Conservation (phyloP, 2,797 vertebrate genomes). For the Ctenochaetus hawaiiensis region DNA sequence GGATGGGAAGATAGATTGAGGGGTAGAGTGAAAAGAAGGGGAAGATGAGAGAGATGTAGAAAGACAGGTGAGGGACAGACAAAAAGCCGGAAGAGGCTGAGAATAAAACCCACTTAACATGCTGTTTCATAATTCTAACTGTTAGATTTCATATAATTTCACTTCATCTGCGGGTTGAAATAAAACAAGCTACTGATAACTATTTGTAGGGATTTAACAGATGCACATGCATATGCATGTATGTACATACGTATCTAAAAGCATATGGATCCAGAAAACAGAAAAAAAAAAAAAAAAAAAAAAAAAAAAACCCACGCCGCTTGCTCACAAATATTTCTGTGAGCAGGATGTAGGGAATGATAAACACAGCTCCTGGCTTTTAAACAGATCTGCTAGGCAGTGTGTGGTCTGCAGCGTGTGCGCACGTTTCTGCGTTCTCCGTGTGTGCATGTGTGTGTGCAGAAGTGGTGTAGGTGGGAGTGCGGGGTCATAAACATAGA, state of each 20-base stretch:
- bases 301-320: slow-evolving; percentile 56
- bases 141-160: not conserved
- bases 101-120: slow-evolving; percentile 58
- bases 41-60: slow-evolving; percentile 48
- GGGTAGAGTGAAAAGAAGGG: slow-evolving; percentile 31
- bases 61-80: slow-evolving; percentile 60
- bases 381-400: slow-evolving; percentile 86
- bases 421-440: slow-evolving; percentile 20
- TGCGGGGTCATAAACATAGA: slow-evolving; percentile 75
- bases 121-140: slow-evolving; percentile 21
- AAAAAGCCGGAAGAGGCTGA: slow-evolving; percentile 68
- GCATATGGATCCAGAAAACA: slow-evolving; percentile 51
- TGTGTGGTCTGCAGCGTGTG: slow-evolving; percentile 84
- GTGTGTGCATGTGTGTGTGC: slow-evolving; percentile 31
- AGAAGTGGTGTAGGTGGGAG: slow-evolving; percentile 63
- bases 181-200: not conserved
- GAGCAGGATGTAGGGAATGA: slow-evolving; percentile 86
- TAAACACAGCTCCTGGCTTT: slow-evolving; percentile 89
- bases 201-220: not conserved
- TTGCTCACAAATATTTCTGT: slow-evolving; percentile 84
- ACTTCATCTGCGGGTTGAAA: not conserved
- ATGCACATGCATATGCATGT: slow-evolving; percentile 14
- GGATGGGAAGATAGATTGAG: slow-evolving; percentile 32
- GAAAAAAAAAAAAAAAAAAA: not conserved
- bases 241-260: not conserved